These are phyloP conservation scores for Strix uralensis DNA, from an alignment of 2,113 vertebrate species.

Conservation along the genomic window DNA sequence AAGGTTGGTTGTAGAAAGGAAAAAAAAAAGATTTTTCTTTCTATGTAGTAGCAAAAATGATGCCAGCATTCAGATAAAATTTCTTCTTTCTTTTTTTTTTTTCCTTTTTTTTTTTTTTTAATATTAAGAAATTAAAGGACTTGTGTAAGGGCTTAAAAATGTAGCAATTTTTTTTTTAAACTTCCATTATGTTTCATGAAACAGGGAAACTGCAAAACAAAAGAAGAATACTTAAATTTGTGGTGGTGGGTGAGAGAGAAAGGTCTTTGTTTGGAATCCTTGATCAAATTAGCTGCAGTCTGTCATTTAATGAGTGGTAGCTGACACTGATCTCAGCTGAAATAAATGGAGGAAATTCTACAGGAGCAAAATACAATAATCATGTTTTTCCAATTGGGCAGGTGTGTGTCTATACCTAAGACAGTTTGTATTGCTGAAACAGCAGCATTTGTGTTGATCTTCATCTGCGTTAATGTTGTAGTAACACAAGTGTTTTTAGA, in stretches of 20 bases:
- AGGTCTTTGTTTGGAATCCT: background rate
- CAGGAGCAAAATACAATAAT: slow-evolving; percentile 70
- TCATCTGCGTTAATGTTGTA: slow-evolving; percentile 80
- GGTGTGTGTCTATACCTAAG: slow-evolving; percentile 77
- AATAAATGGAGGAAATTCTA: slow-evolving; percentile 43
- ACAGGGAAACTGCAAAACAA: slow-evolving; percentile 45
- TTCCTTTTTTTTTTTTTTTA: background rate
- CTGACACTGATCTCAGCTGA: slow-evolving; percentile 44
- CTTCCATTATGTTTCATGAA: slow-evolving; percentile 41
- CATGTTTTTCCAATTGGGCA: slow-evolving; percentile 51
- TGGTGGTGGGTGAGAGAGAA: background rate
- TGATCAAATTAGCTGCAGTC: slow-evolving; percentile 18
- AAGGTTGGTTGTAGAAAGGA: background rate
- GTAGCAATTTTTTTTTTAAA: background rate
- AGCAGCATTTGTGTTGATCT: slow-evolving; percentile 74
- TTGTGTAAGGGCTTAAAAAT: slow-evolving; percentile 61
- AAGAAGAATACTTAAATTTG: background rate
- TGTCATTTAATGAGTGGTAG: slow-evolving; percentile 24
- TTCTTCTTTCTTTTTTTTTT: background rate
- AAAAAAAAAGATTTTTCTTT: background rate
- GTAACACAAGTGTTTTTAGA: slow-evolving; percentile 83
- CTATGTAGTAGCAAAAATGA: slow-evolving; percentile 32
- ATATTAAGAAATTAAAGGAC: background rate
- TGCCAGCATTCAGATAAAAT: background rate
- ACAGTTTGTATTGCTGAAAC: slow-evolving; percentile 73